Conservation (phyloP, 2,888 invertebrate species). For the Chromoteleia sp. region DNA sequence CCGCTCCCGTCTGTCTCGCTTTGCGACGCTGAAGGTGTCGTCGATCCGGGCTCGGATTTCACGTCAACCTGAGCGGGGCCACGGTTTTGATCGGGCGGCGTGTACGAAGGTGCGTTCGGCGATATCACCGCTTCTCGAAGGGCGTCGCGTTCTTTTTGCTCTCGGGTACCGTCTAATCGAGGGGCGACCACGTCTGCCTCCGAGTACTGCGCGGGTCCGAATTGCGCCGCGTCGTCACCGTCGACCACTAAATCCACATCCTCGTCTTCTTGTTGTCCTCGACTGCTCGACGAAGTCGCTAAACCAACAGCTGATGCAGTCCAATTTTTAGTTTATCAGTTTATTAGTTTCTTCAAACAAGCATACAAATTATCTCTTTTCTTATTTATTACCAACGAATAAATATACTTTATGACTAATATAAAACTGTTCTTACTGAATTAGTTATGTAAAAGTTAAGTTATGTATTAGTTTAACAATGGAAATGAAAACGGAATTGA, state of each 20-base stretch:
- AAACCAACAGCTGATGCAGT: constrained; percentile 84
- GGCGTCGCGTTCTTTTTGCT: constrained; percentile 86
- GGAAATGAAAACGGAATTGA: no score
- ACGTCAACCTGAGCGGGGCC: constrained; percentile 80
- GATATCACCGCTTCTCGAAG: constrained; percentile 86
- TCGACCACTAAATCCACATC: constrained; percentile 93
- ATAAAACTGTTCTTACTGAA: no score
- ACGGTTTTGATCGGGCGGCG: constrained; percentile 77
- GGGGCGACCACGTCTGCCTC: constrained; percentile 89
- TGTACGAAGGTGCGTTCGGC: constrained; percentile 79
- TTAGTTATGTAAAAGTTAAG: no score
- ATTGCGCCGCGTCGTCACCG: constrained; percentile 93
- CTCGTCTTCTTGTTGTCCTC: constrained; percentile 87
- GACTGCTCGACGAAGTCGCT: constrained; percentile 83
- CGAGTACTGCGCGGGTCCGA: constrained; percentile 94
- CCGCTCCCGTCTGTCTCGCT: constrained; percentile 76
- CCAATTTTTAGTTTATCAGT: constrained; percentile 4
- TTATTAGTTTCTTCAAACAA: no score
- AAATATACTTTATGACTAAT: no score
- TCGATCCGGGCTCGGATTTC: constrained; percentile 82
- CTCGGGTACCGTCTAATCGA: constrained; percentile 85
- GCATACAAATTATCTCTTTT: no score
- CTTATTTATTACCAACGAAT: no score
- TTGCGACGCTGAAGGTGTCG: constrained; percentile 76
- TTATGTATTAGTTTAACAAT: no score